Percentiles rank a stretch among this genome's conserved stretches.
phyloP scores from a whole-genome alignment of 2,888 invertebrate genomes.

The Drosophila bunnanda region DNA sequence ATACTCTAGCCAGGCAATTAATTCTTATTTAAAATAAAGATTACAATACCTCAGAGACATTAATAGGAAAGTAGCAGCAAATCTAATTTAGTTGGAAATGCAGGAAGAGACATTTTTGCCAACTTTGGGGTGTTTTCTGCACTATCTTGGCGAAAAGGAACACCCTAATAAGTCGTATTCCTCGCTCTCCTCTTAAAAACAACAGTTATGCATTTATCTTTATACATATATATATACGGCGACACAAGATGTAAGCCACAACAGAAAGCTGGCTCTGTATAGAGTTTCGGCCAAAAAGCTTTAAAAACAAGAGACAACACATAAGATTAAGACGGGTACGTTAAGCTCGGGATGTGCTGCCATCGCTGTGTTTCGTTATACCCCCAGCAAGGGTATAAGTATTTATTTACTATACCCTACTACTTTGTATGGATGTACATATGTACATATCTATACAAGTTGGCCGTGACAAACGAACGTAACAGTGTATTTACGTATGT shows the following conservation, averaged over 20 bases:
- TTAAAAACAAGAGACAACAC: background rate
- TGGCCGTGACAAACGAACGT: slow-evolving; percentile 17
- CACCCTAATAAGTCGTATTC: background rate
- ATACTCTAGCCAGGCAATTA: background rate
- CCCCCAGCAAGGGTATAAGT: slow-evolving; percentile 1
- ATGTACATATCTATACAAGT: slow-evolving; percentile 1
- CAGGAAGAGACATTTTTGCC: too few relatives aligned
- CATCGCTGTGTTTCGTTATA: background rate
- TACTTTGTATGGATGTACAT: slow-evolving; percentile 1
- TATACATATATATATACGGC: background rate
- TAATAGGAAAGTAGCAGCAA: too few relatives aligned
- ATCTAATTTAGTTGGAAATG: too few relatives aligned
- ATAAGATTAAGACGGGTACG: background rate
- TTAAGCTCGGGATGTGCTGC: background rate
- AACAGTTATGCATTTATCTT: background rate
- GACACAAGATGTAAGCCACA: slow-evolving; percentile 15
- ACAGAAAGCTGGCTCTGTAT: background rate
- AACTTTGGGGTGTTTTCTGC: background rate
- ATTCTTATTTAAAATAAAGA: background rate
- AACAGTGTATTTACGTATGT: slow-evolving; percentile 2
- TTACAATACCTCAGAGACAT: background rate
- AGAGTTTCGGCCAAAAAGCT: slow-evolving; percentile 1
- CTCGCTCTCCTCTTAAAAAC: slow-evolving; percentile 7
- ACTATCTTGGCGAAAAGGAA: background rate
- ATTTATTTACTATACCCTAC: slow-evolving; percentile 6